Evolutionary conservation across 2,888 invertebrate species (phyloP).

Genomic region (Leptothorax acervorum): DNA sequence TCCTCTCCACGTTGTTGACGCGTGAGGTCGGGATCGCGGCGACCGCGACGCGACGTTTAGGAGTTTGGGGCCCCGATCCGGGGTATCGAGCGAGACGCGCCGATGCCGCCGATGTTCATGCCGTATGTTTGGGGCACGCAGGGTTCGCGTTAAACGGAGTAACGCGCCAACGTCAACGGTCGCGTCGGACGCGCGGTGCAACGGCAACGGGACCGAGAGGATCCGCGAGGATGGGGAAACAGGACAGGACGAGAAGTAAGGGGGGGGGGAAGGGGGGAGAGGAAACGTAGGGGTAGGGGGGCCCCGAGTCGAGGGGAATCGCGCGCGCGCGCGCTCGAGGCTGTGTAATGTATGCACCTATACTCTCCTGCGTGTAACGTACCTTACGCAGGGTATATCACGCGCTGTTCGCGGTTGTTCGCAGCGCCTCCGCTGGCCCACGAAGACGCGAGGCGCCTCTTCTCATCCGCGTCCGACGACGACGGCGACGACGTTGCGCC

Average conservation of each 20-base stretch:
- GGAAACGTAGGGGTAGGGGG: no score
- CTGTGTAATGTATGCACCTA: no score
- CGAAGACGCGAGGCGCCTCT: slow-evolving; percentile 45
- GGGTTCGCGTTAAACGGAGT: background rate
- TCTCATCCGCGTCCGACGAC: slow-evolving; percentile 49
- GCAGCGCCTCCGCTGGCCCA: slow-evolving; percentile 66
- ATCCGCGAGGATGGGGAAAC: background rate
- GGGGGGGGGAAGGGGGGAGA: background rate
- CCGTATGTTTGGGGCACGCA: background rate
- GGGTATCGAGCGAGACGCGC: background rate
- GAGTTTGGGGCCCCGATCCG: background rate
- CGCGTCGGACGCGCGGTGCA: background rate
- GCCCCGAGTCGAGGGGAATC: no score
- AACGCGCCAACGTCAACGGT: background rate
- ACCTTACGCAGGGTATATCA: slow-evolving; percentile 46
- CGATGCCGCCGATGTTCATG: background rate
- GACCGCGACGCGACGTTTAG: background rate
- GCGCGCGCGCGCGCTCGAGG: background rate
- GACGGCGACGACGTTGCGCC: background rate
- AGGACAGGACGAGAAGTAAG: background rate
- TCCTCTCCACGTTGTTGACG: background rate
- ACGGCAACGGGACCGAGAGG: background rate
- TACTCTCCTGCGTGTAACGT: background rate
- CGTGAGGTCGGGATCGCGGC: background rate
- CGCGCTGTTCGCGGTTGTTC: slow-evolving; percentile 39